Evolutionary conservation across 2,113 vertebrate genomes (phyloP), one percentile per base, ranked within the genome.

Genomic region (Cryptotis parvus): DNA sequence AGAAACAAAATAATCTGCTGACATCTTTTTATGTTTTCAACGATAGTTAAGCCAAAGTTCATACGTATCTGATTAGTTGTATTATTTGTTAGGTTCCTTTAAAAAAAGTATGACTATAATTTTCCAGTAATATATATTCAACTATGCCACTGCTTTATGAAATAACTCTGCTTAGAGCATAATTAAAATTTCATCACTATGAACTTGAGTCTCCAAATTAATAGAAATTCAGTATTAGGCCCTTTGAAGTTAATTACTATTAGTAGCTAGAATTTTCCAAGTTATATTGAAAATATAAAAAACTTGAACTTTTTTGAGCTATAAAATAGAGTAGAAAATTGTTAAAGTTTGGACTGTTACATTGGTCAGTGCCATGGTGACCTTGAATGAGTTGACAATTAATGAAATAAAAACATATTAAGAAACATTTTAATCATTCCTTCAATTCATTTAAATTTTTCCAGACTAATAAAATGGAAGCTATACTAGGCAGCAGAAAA

Each of bases 371-470:
- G 4, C 1, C 73, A 45, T 84, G 27, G 72, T 93, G 91, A 92
- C 91, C 83, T 94, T 94, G 79, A 95, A 66, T 91, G 27, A 85
- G n/a, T 24, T 89, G 87, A 79, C 49, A 93, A 74, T 91, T 45
- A 92, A 83, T 84, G 79, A 94, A 95, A 88, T 43, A 65, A 35
- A 39, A 49, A 49, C 1, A 63, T 74, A 84, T 77, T 89, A 90
- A 77, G 73, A 58, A 91, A 73, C 35, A 79, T 82, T 95, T 96
- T 96, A 94, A 95, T 96, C 94, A 96, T 94, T 73, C 87, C 72
- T 91, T 96, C 90, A 95, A 93, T 89, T 55, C 52, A 87, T 76
- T 93, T 95, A 72, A 90, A 80, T 95, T 45, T 75, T 77, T 93
- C 92, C 35, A 92, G 16, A 91, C 70, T 95, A 95, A 95, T 95